Evolutionary conservation across 1,140 invertebrate genomes (phyloP).

Genomic region (Drosophila carrolli): DNA sequence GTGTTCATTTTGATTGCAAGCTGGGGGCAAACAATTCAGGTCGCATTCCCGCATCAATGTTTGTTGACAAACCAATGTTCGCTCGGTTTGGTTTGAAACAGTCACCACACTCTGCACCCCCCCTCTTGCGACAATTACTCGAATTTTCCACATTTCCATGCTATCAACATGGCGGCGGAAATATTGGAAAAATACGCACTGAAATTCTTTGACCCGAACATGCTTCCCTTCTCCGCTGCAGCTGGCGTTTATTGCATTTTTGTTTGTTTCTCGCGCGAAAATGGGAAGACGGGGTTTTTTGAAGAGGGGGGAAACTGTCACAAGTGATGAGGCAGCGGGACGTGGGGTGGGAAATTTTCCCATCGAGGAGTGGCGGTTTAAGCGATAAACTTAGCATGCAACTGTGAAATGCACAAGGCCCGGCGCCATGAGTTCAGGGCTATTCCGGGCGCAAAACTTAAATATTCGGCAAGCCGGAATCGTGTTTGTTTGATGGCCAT

Average conservation of each 20-base stretch:
- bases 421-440: conserved; percentile 11
- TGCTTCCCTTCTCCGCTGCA: conserved; percentile 10
- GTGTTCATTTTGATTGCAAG: conserved; percentile 35
- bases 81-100: conserved; percentile 8
- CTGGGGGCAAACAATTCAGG: conserved; percentile 27
- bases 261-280: conserved; percentile 46
- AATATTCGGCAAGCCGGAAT: conserved; percentile 27
- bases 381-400: conserved; percentile 61
- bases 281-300: conserved; percentile 24
- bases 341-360: background rate
- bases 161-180: conserved; percentile 41
- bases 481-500: conserved; percentile 44
- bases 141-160: conserved; percentile 60
- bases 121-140: conserved; percentile 44
- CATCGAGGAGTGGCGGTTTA: conserved; percentile 6
- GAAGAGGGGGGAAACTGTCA: conserved; percentile 14
- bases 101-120: background rate
- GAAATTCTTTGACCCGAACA: conserved; percentile 66
- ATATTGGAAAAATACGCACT: conserved; percentile 63
- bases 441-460: conserved; percentile 15
- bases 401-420: conserved; percentile 54
- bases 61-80: conserved; percentile 31
- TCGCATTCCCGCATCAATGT: conserved; percentile 28
- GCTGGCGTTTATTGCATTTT: conserved; percentile 79
- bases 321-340: background rate